Conservation (phyloP, 2,888 invertebrate genomes). For the Drosophila picticornis region DNA sequence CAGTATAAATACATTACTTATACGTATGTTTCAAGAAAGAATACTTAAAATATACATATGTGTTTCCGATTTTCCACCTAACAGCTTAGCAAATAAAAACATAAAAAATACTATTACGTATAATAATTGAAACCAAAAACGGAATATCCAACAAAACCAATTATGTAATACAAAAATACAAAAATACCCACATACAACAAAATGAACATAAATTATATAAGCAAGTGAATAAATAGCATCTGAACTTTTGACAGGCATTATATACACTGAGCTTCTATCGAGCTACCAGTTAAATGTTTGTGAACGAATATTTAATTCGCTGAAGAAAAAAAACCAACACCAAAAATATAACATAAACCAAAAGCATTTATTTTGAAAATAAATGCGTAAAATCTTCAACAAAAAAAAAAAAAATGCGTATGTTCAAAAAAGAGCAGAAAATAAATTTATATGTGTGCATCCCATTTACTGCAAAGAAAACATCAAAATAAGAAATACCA, state of each 20-base stretch:
- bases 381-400: conserved; percentile 25
- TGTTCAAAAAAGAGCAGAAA: conserved; percentile 10
- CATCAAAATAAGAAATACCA: conserved; percentile 16
- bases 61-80: conserved; percentile 80
- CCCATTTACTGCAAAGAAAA: conserved; percentile 35
- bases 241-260: conserved; percentile 25
- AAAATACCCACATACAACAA: conserved; percentile 8
- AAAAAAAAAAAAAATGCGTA: conserved; percentile 36
- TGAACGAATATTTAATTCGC: conserved; percentile 16
- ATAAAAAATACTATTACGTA: conserved; percentile 21
- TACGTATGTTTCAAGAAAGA: conserved; percentile 58
- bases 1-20: conserved; percentile 32
- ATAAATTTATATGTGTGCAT: conserved; percentile 20
- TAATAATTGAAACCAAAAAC: conserved; percentile 33
- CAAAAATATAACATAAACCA: conserved; percentile 22
- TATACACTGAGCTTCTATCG: conserved; percentile 3
- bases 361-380: conserved; percentile 59
- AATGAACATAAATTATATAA: conserved; percentile 17
- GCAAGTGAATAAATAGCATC: conserved; percentile 12
- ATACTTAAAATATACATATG: conserved; percentile 65
- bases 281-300: conserved; percentile 29
- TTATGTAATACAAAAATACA: conserved; percentile 14
- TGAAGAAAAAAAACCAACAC: conserved; percentile 8
- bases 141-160: conserved; percentile 26
- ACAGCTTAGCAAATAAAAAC: conserved; percentile 68